Base-by-base conservation (phyloP, 2,888 invertebrate species). In the Pseudolycoriella hygida region DNA sequence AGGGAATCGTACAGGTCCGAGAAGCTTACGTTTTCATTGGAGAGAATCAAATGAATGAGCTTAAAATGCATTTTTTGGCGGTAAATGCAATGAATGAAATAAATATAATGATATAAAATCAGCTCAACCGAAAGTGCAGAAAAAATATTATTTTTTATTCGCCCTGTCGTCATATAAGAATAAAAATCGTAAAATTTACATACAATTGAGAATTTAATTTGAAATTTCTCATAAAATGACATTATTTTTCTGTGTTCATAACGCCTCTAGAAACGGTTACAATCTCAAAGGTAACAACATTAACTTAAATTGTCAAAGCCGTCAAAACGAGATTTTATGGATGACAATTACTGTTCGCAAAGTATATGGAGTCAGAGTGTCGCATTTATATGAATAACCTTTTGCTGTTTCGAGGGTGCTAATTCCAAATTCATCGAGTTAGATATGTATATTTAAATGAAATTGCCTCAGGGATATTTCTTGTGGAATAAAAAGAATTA, bases 161-260 rank as follows among this genome's bases (percentile, higher is more conserved):
- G 25, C 25, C 25, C 25, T 8, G 25, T 25, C 25, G 25, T n/a
- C n/a, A n/a, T 8, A 25, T 25, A 25, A 25, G 25, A 25, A 25
- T 25, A 8, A 25, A 34, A 34, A 34, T 14, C 34, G 15, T 34
- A 12, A 34, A 43, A 43, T 43, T 43, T 43, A 34, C 43, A 43
- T 43, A 43, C 43, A 43, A 43, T 43, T 34, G 43, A 43, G 43
- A 43, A 43, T 43, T 43, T 43, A 43, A 43, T 43, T 43, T 43
- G 43, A 43, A 43, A 43, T 18, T 34, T 34, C 19, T 43, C 34
- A 37, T 43, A 18, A 43, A 43, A 43, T 34, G 43, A 43, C 43
- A 43, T 43, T 43, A 43, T 43, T 43, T 43, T 43, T 34, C 25
- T 25, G 25, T 25, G 25, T 25, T 25, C 38, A 15, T 34, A 34